Evolutionary conservation across 1,140 invertebrate species (phyloP), one percentile per base, ranked within the genome.

Genomic region (Leptinotarsa texana): DNA sequence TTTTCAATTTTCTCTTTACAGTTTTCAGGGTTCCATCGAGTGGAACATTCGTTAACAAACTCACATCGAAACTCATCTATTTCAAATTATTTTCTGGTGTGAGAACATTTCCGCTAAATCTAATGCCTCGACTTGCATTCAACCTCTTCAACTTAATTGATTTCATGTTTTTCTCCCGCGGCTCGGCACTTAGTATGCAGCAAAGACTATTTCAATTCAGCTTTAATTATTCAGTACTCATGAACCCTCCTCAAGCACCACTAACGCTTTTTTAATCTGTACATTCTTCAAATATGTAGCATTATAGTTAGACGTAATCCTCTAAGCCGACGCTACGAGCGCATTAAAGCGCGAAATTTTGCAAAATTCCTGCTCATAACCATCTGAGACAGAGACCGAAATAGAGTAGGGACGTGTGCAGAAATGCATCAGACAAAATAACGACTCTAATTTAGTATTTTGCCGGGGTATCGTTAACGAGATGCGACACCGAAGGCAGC

Each of bases 371-470:
- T 21, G 24, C n/a, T 17, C 57, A 63, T 18, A 74, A 63, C 67
- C 27, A 27, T 48, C 73, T 47, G 48, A 74, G 57, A 75, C 18
- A 42, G 27, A 67, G 65, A 67, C 65, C 24, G 65, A 17, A 3
- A 42, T 17, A 67, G 24, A 18, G 65, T 6, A 6, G 33, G 15
- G 22, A 68, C 63, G 57, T 69, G 68, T 24, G 66, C 69, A 69
- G 73, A 48, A 71, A 74, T 71, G 73, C 51, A 69, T 47, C 68
- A 65, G 67, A 67, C 76, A 57, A 69, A 71, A 75, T 78, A 78
- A 75, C 77, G 77, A 75, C 73, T 75, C 77, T 70, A 78, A 78
- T 78, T 78, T 78, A 75, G 69, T 63, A 67, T 69, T 72, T 74
- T 74, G 76, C 48, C 63, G 69, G 51, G 63, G 72, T 75, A 78